Percentiles rank a stretch among this genome's conserved stretches.
phyloP scores from a whole-genome alignment of 2,797 vertebrate species.

The Crypturellus tataupa region DNA sequence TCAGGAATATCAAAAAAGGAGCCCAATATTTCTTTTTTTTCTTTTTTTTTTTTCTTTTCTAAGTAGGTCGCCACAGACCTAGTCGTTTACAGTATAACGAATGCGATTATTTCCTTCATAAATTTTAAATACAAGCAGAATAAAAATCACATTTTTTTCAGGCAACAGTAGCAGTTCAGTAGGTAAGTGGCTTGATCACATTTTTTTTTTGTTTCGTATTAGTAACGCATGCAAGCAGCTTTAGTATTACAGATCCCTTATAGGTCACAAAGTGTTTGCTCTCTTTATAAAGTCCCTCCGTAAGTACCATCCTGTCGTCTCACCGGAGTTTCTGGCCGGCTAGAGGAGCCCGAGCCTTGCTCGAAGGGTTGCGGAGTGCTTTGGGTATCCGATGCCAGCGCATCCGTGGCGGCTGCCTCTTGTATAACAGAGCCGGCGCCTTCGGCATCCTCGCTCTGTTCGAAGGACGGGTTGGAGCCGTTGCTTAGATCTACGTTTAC shows the following conservation, averaged over 20 bases:
- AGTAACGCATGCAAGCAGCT: slow-evolving; percentile 93
- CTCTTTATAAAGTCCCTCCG: slow-evolving; percentile 81
- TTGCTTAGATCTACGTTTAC: slow-evolving; percentile 79
- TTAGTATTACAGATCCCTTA: slow-evolving; percentile 79
- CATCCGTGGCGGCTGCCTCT: slow-evolving; percentile 81
- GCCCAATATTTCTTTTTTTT: slow-evolving; percentile 66
- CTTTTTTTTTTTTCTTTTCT: slow-evolving; percentile 26
- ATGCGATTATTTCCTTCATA: slow-evolving; percentile 83
- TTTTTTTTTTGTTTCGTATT: slow-evolving; percentile 82
- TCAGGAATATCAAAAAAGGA: slow-evolving; percentile 72
- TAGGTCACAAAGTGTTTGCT: slow-evolving; percentile 40
- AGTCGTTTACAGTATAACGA: slow-evolving; percentile 82
- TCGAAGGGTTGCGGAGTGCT: slow-evolving; percentile 81
- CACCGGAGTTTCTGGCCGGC: slow-evolving; percentile 82
- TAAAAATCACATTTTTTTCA: slow-evolving; percentile 87
- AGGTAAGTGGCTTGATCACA: slow-evolving; percentile 86
- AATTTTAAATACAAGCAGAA: slow-evolving; percentile 85
- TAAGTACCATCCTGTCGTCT: slow-evolving; percentile 81
- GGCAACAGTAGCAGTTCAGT: slow-evolving; percentile 90
- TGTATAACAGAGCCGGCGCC: slow-evolving; percentile 82
- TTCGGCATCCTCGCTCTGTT: slow-evolving; percentile 79
- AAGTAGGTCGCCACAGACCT: slow-evolving; percentile 73
- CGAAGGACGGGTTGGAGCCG: slow-evolving; percentile 76
- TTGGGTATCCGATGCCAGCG: slow-evolving; percentile 75
- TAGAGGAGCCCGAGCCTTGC: slow-evolving; percentile 76